Evolutionary conservation across 2,113 vertebrate species (phyloP).

Genomic region (Camelus dromedarius): DNA sequence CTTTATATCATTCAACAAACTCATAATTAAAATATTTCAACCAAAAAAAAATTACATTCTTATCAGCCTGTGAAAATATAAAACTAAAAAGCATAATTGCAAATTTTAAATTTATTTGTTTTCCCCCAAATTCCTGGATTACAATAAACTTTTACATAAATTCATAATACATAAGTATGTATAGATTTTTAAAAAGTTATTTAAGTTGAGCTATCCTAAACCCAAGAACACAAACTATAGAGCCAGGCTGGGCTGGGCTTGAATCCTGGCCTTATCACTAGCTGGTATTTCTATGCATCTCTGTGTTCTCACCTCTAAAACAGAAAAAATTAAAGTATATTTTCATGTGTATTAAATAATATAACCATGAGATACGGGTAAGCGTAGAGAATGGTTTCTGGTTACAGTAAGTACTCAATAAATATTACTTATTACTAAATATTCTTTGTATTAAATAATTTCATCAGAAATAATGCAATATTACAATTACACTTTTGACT

Average conservation of each 20-base stretch:
- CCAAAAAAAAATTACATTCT: slow-evolving; percentile 28
- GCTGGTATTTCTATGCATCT: background rate
- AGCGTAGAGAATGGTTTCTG: background rate
- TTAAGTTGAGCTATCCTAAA: slow-evolving; percentile 8
- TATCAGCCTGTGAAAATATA: slow-evolving; percentile 22
- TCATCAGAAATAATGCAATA: slow-evolving; percentile 21
- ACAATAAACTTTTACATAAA: slow-evolving; percentile 38
- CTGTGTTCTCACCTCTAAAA: background rate
- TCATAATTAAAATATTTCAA: slow-evolving; percentile 56
- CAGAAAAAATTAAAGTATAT: background rate
- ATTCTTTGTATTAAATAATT: background rate
- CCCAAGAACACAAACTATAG: background rate
- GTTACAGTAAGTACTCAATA: background rate
- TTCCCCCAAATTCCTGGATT: background rate
- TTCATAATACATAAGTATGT: background rate
- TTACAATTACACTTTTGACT: background rate
- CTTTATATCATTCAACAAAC: slow-evolving; percentile 48
- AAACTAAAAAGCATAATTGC: background rate
- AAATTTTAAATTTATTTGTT: slow-evolving; percentile 44
- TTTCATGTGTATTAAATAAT: background rate
- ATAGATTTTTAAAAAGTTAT: background rate
- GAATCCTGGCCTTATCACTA: background rate
- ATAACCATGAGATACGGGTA: background rate
- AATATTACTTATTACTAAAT: background rate
- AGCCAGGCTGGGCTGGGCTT: background rate